These are phyloP conservation scores for Drosophila athabasca DNA, from an alignment of 1,140 invertebrate genomes.

Conservation along the genomic window DNA sequence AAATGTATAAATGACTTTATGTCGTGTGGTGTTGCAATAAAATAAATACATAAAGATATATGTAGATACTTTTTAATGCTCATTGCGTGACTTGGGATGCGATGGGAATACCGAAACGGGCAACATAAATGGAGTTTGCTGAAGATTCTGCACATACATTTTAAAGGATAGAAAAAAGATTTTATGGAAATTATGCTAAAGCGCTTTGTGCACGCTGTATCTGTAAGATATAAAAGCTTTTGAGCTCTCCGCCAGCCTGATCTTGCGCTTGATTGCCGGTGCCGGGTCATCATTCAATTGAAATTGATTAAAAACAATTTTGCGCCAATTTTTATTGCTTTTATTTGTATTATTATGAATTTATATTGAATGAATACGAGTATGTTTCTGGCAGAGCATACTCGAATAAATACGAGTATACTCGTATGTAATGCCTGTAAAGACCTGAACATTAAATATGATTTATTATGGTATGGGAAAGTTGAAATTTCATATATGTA, in stretches of 20 bases:
- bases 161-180: no score
- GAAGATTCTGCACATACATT: no score
- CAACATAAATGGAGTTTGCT: background rate
- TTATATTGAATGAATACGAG: background rate
- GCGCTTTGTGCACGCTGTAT: background rate
- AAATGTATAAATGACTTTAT: no score
- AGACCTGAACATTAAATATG: constrained; percentile 17
- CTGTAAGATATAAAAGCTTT: constrained; percentile 33
- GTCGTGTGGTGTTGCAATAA: no score
- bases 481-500: constrained; percentile 4
- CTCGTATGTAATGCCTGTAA: constrained; percentile 15
- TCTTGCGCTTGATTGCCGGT: constrained; percentile 55
- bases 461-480: constrained; percentile 36
- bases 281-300: constrained; percentile 83
- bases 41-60: no score
- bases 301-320: constrained; percentile 82
- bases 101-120: constrained; percentile 10
- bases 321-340: constrained; percentile 55
- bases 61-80: background rate
- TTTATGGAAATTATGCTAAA: constrained; percentile 3
- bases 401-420: background rate
- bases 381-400: background rate
- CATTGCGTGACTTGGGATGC: constrained; percentile 5
- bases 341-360: constrained; percentile 21
- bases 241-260: background rate